Base-by-base conservation (phyloP, 2,113 vertebrate species). In the Balaenoptera acutorostrata region DNA sequence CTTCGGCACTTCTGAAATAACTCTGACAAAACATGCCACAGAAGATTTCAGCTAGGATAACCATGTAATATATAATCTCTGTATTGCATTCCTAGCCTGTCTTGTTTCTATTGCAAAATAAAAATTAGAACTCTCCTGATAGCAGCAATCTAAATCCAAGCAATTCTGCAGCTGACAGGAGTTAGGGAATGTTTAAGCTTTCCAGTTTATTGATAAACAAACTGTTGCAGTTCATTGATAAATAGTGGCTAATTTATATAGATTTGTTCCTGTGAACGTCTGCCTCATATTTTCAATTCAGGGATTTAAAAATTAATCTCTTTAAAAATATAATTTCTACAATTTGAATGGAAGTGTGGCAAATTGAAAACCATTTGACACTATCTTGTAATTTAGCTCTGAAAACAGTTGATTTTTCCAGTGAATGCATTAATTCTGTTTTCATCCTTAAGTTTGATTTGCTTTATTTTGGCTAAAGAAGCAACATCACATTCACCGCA, bases 371-470 rank as follows among this genome's bases (percentile, higher is more conserved):
- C 27, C 41, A 64, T 68, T 64, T 95, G 68, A 93, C 15, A 72
- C 5, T 4, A 41, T 90, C 55, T 39, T 64, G 44, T 49, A 46
- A 91, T 72, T 86, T 90, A 93, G 77, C 39, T 96, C 39, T 11
- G 36, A 46, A 25, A 12, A 83, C 2, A 44, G 64, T 46, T 49
- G 25, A 29, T 41, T 93, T 96, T 86, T 69, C 55, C 41, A 75
- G 8, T 36, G 11, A 46, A 20, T 71, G 13, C 15, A 80, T 95
- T 85, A 41, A 68, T 97, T 86, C 5, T 52, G 46, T 14, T 71
- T 95, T 93, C 25, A 57, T 14, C 63, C 41, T 96, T 95, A 31
- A 88, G 7, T 91, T 69, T 95, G 77, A 91, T 75, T 78, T 91
- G 5, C 36, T 29, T 81, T 78, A 13, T 41, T 97, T 97, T 96